Evolutionary conservation across 2,888 invertebrate species (phyloP).

Genomic region (Synanthedon vespiformis): DNA sequence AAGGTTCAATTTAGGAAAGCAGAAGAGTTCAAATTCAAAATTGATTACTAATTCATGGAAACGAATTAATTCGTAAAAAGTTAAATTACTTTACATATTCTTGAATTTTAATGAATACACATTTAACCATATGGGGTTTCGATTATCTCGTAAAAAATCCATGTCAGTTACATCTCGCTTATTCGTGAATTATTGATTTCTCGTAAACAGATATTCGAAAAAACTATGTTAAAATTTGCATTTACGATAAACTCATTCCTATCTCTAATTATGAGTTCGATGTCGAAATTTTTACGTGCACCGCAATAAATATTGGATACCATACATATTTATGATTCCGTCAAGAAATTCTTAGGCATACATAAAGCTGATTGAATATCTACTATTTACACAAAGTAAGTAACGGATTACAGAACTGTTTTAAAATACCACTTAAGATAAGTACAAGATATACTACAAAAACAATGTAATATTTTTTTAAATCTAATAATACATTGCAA

Average conservation of each 20-base stretch:
- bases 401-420: background rate
- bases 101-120: background rate
- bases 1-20: too few relatives aligned
- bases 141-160: conserved; percentile 3
- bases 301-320: background rate
- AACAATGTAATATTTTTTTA: too few relatives aligned
- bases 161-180: conserved; percentile 6
- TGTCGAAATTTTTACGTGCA: background rate
- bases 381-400: background rate
- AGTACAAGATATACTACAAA: too few relatives aligned
- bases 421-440: background rate
- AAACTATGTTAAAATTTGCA: conserved; percentile 8
- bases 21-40: too few relatives aligned
- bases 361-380: background rate
- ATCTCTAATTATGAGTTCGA: conserved; percentile 4
- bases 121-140: conserved; percentile 1
- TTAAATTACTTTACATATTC: background rate
- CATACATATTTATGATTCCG: background rate
- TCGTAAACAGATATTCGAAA: conserved; percentile 2
- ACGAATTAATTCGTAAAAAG: too few relatives aligned
- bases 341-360: background rate
- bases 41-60: too few relatives aligned
- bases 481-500: too few relatives aligned
- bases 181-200: conserved; percentile 7
- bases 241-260: conserved; percentile 3